phyloP scores from a whole-genome alignment of 2,888 invertebrate species.

The Oxytorus armatus region DNA sequence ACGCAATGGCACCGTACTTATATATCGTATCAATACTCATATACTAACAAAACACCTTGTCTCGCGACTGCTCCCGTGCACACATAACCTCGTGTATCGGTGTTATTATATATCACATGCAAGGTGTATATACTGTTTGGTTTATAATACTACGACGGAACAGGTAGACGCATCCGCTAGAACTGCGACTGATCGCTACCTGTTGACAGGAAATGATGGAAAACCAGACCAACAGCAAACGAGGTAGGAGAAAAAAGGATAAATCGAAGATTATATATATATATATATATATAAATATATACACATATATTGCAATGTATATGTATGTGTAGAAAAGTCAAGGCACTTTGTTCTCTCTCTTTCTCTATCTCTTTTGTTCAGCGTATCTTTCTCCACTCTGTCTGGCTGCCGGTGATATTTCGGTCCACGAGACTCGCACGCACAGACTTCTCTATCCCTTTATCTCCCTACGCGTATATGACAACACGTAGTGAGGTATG shows the following conservation, averaged over 20 bases:
- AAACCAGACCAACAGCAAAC: constrained; percentile 33
- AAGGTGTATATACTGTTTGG: constrained; percentile 3
- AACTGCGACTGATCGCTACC: constrained; percentile 56
- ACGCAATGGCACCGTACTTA: constrained; percentile 54
- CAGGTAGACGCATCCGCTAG: constrained; percentile 52
- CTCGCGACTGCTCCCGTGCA: constrained; percentile 47
- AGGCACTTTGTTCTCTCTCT: constrained; percentile 53
- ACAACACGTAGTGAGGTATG: constrained; percentile 37
- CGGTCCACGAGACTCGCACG: constrained; percentile 35
- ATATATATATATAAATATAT: background rate
- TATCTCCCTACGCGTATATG: constrained; percentile 55
- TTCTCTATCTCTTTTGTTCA: constrained; percentile 28
- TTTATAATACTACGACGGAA: constrained; percentile 31
- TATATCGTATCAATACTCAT: constrained; percentile 20
- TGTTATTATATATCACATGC: constrained; percentile 25
- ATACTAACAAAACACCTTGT: constrained; percentile 41
- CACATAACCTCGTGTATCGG: constrained; percentile 32
- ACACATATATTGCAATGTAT: background rate
- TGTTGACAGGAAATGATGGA: constrained; percentile 57
- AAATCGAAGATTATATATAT: constrained; percentile 1
- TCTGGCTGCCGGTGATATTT: constrained; percentile 45
- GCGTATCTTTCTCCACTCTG: constrained; percentile 17
- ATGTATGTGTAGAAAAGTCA: constrained; percentile 13
- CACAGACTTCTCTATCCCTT: constrained; percentile 45
- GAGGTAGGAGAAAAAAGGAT: constrained; percentile 17